A percentile compares a stretch with the other conserved stretches of the same genome.
These are phyloP conservation scores for Diplolepis rosae DNA, from an alignment of 2,888 invertebrate genomes.

Conservation along the genomic window DNA sequence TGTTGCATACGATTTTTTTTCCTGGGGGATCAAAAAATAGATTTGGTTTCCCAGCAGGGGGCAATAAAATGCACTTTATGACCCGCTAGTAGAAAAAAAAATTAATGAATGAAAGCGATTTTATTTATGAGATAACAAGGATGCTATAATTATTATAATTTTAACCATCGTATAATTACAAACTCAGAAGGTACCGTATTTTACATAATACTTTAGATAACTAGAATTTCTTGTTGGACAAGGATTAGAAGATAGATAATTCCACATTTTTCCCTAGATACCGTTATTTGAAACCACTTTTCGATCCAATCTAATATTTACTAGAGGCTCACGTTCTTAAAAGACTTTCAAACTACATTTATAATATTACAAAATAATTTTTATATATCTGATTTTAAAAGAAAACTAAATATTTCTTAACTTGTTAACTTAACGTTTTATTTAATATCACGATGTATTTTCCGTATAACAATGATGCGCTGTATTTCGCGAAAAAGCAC, in stretches of 20 bases:
- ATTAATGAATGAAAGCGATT: no score
- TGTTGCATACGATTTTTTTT: no score
- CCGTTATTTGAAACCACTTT: not conserved
- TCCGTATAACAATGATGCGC: constrained; percentile 2
- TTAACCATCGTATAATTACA: constrained; percentile 6
- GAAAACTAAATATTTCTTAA: not conserved
- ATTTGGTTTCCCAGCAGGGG: no score
- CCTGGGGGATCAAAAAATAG: no score
- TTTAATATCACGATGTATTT: not conserved
- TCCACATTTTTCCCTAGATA: not conserved
- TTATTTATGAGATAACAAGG: no score
- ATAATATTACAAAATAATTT: not conserved
- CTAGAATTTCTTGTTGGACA: constrained; percentile 19
- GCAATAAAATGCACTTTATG: no score
- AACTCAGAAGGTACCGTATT: not conserved
- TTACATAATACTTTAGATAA: not conserved
- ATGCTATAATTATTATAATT: not conserved
- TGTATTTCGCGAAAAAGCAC: constrained; percentile 15
- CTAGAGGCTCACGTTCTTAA: not conserved
- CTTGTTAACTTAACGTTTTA: not conserved
- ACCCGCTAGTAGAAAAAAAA: no score
- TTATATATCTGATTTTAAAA: no score
- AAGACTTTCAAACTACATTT: not conserved
- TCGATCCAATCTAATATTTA: not conserved
- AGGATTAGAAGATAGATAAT: not conserved